Percentiles rank a stretch among this genome's conserved stretches.
Conservation (phyloP, 2,113 vertebrate species). For the Crotalus tigris region DNA sequence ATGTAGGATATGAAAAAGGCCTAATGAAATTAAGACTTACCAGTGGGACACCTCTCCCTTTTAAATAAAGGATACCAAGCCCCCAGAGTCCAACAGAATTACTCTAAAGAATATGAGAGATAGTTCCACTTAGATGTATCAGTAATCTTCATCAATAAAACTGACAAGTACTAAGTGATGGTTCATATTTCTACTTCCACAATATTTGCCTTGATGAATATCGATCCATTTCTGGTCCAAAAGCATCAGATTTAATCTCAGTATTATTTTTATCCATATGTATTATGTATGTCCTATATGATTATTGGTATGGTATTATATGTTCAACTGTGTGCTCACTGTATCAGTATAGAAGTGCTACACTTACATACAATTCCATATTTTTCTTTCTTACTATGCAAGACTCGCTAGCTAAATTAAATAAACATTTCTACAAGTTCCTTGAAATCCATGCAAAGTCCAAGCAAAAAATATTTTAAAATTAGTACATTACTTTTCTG, state of each 20-base stretch:
- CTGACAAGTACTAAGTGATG: background rate
- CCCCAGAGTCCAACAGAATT: slow-evolving; percentile 67
- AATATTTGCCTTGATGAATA: background rate
- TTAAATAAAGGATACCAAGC: slow-evolving; percentile 64
- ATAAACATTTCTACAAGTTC: background rate
- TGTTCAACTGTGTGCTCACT: background rate
- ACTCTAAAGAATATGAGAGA: slow-evolving; percentile 47
- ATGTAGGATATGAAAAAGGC: slow-evolving; percentile 7
- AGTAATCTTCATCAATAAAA: background rate
- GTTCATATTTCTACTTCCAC: background rate
- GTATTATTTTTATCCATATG: background rate
- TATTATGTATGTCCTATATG: background rate
- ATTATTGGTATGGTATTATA: background rate
- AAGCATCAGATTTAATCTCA: background rate
- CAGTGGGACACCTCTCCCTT: slow-evolving; percentile 65
- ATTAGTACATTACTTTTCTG: slow-evolving; percentile 53
- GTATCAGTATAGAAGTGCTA: background rate
- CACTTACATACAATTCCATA: background rate
- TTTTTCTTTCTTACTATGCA: background rate
- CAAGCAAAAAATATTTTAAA: background rate
- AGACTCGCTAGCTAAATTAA: background rate
- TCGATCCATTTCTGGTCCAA: background rate
- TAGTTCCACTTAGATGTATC: slow-evolving; percentile 5
- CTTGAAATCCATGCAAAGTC: background rate
- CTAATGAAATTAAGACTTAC: slow-evolving; percentile 46